Evolutionary conservation across 2,113 vertebrate species (phyloP), one percentile per base, ranked within the genome.

Genomic region (Lophius piscatorius): DNA sequence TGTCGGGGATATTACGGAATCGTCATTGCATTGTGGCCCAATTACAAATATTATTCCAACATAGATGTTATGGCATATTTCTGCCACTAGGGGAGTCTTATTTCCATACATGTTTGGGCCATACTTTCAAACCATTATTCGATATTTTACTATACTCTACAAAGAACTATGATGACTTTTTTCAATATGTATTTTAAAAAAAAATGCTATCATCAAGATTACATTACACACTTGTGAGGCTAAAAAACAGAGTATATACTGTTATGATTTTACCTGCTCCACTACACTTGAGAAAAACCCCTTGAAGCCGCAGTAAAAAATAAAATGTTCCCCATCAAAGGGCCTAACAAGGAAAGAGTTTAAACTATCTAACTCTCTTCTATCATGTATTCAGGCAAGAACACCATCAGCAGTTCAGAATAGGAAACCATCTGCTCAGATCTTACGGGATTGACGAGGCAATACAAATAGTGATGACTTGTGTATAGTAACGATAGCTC

Each of bases 351-450:
- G 22, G 55, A 16, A 68, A 36, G 10, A 50, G 40, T 64, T 49
- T 34, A 64, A 71, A 28, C 22, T 23, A n/a, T 69, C 26, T 41
- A 34, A 56, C 34, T 16, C 22, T 55, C 60, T 46, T 60, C 23
- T 26, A 36, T 65, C 54, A 26, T 48, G 23, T 42, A 21, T 66
- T 65, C 14, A 1, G 6, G 26, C 14, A 55, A 62, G 45, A 78
- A 70, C 48, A 70, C 52, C 36, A 60, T 80, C 70, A 80, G 72
- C 79, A 75, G 17, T 76, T 77, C 17, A 65, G 45, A 14, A 52
- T 55, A 64, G 47, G 58, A 63, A 81, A 68, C 74, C 83, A 84
- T 86, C 78, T 80, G 73, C 62, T 79, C 48, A 14, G 54, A 76
- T 73, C 54, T 61, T 77, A 42, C 20, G 59, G 64, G 55, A 71